These are phyloP conservation scores for Hypothenemus hampei DNA, from an alignment of 1,140 invertebrate genomes.

Conservation along the genomic window DNA sequence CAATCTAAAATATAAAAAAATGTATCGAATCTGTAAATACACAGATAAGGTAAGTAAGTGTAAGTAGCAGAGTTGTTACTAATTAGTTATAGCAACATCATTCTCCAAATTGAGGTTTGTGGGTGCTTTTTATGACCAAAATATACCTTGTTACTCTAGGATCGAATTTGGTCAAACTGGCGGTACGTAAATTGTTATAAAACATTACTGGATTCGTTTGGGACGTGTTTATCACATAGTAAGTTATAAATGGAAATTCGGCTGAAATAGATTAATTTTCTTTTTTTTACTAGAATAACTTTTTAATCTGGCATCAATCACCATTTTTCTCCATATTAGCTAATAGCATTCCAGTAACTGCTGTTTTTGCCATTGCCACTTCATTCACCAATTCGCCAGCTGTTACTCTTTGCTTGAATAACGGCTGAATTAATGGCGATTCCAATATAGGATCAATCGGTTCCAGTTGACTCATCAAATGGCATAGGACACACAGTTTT, in stretches of 20 bases:
- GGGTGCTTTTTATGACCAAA: too few species aligned
- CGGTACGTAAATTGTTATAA: slow-evolving; percentile 74
- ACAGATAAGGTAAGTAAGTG: background rate
- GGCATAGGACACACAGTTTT: slow-evolving; percentile 78
- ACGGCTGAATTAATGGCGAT: slow-evolving; percentile 70
- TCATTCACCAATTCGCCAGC: slow-evolving; percentile 73
- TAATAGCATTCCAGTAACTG: slow-evolving; percentile 74
- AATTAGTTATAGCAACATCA: too few species aligned
- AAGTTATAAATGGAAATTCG: slow-evolving; percentile 86
- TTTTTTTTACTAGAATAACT: background rate
- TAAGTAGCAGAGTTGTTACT: too few species aligned
- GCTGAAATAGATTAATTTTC: slow-evolving; percentile 50
- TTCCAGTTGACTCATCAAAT: slow-evolving; percentile 81
- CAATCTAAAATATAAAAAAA: background rate
- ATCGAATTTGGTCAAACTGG: slow-evolving; percentile 76
- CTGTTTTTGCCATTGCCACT: slow-evolving; percentile 63
- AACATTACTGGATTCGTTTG: slow-evolving; percentile 78
- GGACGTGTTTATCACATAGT: slow-evolving; percentile 82
- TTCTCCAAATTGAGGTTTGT: too few species aligned
- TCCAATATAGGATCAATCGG: slow-evolving; percentile 77
- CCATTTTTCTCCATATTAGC: slow-evolving; percentile 84
- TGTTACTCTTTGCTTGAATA: slow-evolving; percentile 69
- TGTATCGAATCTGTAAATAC: background rate
- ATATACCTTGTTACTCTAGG: slow-evolving; percentile 61
- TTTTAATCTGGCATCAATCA: slow-evolving; percentile 42